Evolutionary conservation across 2,797 vertebrate species (phyloP).

Genomic region (Lindbergichthys nudifrons): DNA sequence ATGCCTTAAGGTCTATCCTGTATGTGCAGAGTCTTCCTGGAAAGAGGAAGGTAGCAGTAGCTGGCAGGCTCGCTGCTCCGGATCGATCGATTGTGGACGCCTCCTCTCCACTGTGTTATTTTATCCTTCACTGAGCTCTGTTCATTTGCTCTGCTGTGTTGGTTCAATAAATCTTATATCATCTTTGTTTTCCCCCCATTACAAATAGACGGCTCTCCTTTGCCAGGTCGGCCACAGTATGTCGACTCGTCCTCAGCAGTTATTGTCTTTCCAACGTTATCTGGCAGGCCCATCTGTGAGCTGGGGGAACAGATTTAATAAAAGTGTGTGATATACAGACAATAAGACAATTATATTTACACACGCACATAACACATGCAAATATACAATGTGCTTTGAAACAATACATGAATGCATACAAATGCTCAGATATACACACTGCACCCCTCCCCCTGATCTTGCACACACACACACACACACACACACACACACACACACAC

Average conservation of each 20-base stretch:
- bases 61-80: slow-evolving; percentile 77
- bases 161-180: slow-evolving; percentile 82
- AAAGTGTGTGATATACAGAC: slow-evolving; percentile 57
- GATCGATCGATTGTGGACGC: slow-evolving; percentile 83
- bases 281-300: slow-evolving; percentile 68
- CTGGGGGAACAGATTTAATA: slow-evolving; percentile 65
- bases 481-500: slow-evolving; percentile 3
- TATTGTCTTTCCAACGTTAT: slow-evolving; percentile 71
- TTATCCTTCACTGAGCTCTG: slow-evolving; percentile 78
- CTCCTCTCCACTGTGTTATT: slow-evolving; percentile 80
- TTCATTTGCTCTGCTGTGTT: slow-evolving; percentile 78
- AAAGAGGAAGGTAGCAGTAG: slow-evolving; percentile 78
- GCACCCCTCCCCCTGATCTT: background rate
- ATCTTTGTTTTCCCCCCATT: slow-evolving; percentile 72
- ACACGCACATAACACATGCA: slow-evolving; percentile 48
- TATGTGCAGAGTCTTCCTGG: slow-evolving; percentile 77
- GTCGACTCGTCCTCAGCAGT: slow-evolving; percentile 61
- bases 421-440: slow-evolving; percentile 13
- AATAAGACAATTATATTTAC: slow-evolving; percentile 60
- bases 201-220: slow-evolving; percentile 62
- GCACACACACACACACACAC: background rate
- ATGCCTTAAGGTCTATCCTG: slow-evolving; percentile 74
- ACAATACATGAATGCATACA: slow-evolving; percentile 20
- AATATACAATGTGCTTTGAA: slow-evolving; percentile 38
- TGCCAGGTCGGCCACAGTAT: slow-evolving; percentile 71